Conservation (phyloP, 2,113 vertebrate genomes). For the Phycodurus eques region DNA sequence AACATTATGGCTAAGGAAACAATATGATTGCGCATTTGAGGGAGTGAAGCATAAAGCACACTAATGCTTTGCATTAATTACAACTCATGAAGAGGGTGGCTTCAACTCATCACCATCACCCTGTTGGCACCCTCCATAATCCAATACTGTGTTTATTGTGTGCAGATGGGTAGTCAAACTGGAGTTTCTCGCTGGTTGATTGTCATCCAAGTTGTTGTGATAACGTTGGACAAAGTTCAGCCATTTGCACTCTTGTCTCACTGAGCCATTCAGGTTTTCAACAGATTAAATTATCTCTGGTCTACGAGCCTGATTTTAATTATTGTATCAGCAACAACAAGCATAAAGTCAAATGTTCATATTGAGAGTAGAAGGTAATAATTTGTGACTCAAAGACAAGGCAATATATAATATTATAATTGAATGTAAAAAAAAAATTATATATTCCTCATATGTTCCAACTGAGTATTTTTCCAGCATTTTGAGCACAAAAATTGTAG, state of each 20-base stretch:
- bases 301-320: slow-evolving; percentile 39
- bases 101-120: slow-evolving; percentile 38
- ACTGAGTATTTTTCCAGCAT: neutral
- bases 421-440: too few species aligned
- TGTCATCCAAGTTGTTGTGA: slow-evolving; percentile 63
- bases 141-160: slow-evolving; percentile 13
- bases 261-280: slow-evolving; percentile 50
- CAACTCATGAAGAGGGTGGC: slow-evolving; percentile 33
- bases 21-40: neutral
- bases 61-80: slow-evolving; percentile 52
- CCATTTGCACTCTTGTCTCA: slow-evolving; percentile 46
- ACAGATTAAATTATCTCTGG: slow-evolving; percentile 60
- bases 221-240: slow-evolving; percentile 67
- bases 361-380: neutral
- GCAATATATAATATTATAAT: too few species aligned
- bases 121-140: slow-evolving; percentile 42
- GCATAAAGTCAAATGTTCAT: neutral
- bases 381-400: neutral
- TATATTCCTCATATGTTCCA: too few species aligned
- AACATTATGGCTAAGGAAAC: neutral
- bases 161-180: slow-evolving; percentile 36
- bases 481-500: neutral
- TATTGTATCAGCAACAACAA: slow-evolving; percentile 32
- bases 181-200: slow-evolving; percentile 46
- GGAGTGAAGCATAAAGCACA: slow-evolving; percentile 23